These are phyloP conservation scores for Rhinogobius similis DNA, from an alignment of 2,113 vertebrate genomes.

Conservation along the genomic window DNA sequence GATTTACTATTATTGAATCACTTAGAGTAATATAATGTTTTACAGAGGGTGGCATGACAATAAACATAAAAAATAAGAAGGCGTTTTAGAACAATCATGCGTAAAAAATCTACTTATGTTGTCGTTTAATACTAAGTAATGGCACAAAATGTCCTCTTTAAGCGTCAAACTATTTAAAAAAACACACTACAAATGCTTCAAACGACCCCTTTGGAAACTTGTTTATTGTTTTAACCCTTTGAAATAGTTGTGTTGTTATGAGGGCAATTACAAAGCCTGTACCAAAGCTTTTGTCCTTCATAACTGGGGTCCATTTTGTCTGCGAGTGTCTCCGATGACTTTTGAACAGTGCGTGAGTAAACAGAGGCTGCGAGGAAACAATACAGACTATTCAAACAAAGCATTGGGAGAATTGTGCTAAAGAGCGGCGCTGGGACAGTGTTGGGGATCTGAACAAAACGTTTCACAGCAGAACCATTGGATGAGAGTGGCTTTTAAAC, in stretches of 20 bases:
- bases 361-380: background rate
- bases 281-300: background rate
- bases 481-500: background rate
- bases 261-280: background rate
- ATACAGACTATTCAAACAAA: background rate
- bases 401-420: background rate
- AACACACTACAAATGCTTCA: too few relatives aligned
- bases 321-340: background rate
- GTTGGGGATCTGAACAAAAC: background rate
- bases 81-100: too few relatives aligned
- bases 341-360: background rate
- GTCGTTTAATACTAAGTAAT: too few relatives aligned
- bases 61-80: too few relatives aligned
- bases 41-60: too few relatives aligned
- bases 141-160: too few relatives aligned
- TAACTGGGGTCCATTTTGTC: background rate
- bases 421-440: conserved; percentile 4
- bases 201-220: background rate
- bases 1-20: too few relatives aligned
- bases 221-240: background rate
- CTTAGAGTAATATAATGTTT: too few relatives aligned
- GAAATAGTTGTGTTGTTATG: background rate
- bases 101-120: too few relatives aligned
- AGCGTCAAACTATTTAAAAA: too few relatives aligned
- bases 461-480: background rate